phyloP scores from a whole-genome alignment of 2,113 vertebrate genomes.

The Clarias gariepinus region DNA sequence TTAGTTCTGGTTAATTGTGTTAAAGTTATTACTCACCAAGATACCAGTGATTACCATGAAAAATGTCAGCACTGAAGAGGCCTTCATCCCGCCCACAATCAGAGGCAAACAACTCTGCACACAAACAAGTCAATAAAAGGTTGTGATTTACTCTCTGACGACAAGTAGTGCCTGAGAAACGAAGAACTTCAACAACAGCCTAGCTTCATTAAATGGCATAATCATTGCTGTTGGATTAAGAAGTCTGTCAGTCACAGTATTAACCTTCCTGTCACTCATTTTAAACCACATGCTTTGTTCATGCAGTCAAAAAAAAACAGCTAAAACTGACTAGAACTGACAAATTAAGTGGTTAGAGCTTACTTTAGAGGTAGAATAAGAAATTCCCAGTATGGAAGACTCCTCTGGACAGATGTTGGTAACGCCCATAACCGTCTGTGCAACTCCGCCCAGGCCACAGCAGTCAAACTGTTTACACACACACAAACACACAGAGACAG shows the following conservation, averaged over 20 bases:
- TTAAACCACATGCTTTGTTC: neutral
- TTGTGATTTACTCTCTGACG: neutral
- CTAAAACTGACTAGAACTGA: neutral
- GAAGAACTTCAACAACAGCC: neutral
- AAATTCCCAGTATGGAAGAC: neutral
- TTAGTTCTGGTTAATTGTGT: neutral
- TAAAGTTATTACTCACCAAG: conserved; percentile 37
- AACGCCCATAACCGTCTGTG: neutral
- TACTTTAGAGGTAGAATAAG: conserved; percentile 19
- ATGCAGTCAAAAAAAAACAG: neutral
- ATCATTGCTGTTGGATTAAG: neutral
- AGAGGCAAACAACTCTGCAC: conserved; percentile 7
- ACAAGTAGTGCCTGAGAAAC: neutral
- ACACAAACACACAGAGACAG: neutral
- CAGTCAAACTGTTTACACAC: conserved; percentile 40
- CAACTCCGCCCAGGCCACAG: conserved; percentile 12
- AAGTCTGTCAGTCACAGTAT: neutral
- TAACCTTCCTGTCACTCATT: neutral
- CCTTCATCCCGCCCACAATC: neutral
- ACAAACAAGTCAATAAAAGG: conserved; percentile 12
- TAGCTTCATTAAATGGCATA: neutral
- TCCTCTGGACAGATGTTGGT: conserved; percentile 39
- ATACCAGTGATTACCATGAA: conserved; percentile 35
- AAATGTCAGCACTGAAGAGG: conserved; percentile 7
- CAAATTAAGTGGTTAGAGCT: conserved; percentile 10